A percentile compares a stretch with the other conserved stretches of the same genome.
Evolutionary conservation across 2,797 vertebrate species (phyloP).

Genomic region (Tokudaia tokunoshimensis): DNA sequence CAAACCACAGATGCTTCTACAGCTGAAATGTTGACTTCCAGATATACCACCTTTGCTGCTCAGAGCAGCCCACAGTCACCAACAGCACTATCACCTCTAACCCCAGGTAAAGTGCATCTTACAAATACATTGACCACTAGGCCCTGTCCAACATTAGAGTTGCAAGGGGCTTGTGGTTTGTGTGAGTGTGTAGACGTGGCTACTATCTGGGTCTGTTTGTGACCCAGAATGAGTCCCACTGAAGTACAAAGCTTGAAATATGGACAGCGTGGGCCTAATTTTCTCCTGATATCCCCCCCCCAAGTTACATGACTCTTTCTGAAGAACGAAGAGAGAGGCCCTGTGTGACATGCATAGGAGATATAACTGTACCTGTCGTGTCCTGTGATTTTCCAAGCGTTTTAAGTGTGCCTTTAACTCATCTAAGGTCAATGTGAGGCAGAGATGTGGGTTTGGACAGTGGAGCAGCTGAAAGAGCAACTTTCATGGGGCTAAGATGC

Average conservation of each 20-base stretch:
- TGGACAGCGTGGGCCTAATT: neutral
- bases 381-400: neutral
- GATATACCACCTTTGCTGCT: conserved; percentile 75
- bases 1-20: conserved; percentile 81
- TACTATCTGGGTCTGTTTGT: neutral
- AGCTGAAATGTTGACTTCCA: conserved; percentile 80
- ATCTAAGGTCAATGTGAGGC: neutral
- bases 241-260: conserved; percentile 11
- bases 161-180: accelerated
- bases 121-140: neutral
- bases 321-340: neutral
- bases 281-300: neutral
- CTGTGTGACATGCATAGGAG: neutral
- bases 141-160: neutral
- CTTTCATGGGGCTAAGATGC: neutral
- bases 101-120: conserved; percentile 85
- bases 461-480: neutral
- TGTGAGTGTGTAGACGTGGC: neutral
- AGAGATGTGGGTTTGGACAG: neutral
- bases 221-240: neutral
- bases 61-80: conserved; percentile 76
- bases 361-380: neutral
- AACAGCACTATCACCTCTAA: conserved; percentile 64
- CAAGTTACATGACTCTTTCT: neutral
- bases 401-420: neutral